Conservation (phyloP, 2,113 vertebrate species). For the Leucosticte australis region DNA sequence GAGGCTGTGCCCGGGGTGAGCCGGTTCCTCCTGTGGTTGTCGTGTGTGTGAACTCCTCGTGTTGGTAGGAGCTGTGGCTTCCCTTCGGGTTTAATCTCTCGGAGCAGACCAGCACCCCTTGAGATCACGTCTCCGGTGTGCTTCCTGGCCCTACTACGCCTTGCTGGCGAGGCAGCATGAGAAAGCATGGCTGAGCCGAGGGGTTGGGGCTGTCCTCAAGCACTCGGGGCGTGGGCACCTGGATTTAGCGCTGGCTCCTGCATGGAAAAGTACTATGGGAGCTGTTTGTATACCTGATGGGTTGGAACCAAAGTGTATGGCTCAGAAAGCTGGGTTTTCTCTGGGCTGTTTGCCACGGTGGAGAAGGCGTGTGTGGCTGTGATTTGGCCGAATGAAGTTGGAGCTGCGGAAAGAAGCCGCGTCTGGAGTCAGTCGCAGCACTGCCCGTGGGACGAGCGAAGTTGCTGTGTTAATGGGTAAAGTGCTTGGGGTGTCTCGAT, state of each 20-base stretch:
- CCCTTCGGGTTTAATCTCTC: not conserved
- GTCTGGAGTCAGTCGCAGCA: not conserved
- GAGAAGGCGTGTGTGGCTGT: not conserved
- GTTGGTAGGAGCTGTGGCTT: not conserved
- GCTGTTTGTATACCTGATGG: not conserved
- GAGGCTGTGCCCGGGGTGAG: accelerated
- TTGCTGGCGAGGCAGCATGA: accelerated
- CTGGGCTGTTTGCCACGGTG: not conserved
- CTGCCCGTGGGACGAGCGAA: not conserved
- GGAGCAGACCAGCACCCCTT: accelerated
- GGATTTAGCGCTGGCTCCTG: not conserved
- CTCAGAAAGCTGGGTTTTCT: not conserved
- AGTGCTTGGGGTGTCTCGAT: not conserved
- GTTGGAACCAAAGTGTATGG: not conserved
- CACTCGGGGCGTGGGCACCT: accelerated
- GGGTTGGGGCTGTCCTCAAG: not conserved
- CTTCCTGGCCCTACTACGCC: accelerated
- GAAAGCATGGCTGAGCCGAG: accelerated
- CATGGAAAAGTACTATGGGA: not conserved
- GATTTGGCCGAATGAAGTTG: not conserved
- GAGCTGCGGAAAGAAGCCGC: not conserved
- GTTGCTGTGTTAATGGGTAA: accelerated
- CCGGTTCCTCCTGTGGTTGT: accelerated
- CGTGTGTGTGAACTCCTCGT: accelerated
- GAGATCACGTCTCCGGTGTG: accelerated